Conservation (phyloP, 2,797 vertebrate genomes). For the Propithecus deckenii region DNA sequence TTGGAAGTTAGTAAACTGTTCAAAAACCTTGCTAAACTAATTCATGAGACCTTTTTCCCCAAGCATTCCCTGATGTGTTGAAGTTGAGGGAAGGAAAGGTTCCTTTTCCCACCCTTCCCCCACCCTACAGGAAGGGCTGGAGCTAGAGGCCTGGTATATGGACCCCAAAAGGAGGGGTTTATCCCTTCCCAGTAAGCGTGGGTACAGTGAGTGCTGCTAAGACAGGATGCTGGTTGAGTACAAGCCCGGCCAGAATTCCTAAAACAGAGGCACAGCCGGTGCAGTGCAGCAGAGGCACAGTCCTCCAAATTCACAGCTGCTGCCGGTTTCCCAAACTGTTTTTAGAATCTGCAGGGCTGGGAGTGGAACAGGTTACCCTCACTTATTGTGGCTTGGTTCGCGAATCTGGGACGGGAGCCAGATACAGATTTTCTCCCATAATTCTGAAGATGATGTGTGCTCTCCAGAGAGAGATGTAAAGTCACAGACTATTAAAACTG, state of each 20-base stretch:
- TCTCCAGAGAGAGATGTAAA: neutral
- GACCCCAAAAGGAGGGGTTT: neutral
- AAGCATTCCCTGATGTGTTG: neutral
- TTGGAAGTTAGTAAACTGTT: neutral
- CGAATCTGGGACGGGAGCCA: constrained; percentile 6
- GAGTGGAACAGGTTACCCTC: neutral
- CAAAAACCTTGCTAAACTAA: neutral
- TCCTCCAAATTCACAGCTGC: neutral
- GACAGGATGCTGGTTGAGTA: neutral
- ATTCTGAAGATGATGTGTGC: neutral
- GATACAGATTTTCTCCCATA: neutral
- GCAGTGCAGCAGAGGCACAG: neutral
- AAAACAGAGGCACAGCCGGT: neutral
- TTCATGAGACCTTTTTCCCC: neutral
- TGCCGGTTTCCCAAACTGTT: constrained; percentile 7
- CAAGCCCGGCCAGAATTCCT: neutral
- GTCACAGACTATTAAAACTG: neutral
- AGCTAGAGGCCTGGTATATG: neutral
- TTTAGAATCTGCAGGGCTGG: neutral
- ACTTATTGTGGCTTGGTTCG: neutral
- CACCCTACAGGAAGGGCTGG: too few species aligned
- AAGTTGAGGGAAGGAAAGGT: neutral
- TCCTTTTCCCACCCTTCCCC: neutral
- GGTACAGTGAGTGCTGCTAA: neutral
- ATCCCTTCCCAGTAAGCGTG: neutral